A percentile compares a stretch with the other conserved stretches of the same genome.
phyloP scores from a whole-genome alignment of 64 coral and sea anemone species.

The Actinia equina region DNA sequence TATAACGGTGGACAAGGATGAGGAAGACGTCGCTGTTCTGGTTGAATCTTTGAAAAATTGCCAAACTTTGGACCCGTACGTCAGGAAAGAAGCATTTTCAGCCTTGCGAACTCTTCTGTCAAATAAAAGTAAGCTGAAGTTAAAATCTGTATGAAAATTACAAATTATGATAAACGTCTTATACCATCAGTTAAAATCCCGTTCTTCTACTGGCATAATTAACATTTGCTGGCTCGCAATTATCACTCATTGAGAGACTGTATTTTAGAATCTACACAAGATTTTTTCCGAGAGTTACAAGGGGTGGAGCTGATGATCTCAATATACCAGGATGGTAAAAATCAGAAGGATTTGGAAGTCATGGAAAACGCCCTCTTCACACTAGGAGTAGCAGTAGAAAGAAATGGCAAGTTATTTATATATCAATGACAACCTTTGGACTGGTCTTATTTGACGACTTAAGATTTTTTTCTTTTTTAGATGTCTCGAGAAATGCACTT shows the following conservation, averaged over 20 bases:
- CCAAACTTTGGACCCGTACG: not conserved
- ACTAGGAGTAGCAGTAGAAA: conserved; percentile 6
- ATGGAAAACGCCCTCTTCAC: conserved; percentile 15
- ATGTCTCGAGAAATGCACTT: not conserved
- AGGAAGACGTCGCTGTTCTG: not conserved
- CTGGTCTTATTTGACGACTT: too few relatives aligned
- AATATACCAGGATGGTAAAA: not conserved
- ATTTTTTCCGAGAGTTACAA: conserved; percentile 12
- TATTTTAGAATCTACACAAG: not conserved
- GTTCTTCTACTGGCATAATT: too few relatives aligned
- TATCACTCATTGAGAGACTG: not conserved
- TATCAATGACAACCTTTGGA: not conserved
- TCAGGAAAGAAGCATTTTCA: not conserved
- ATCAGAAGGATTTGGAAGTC: not conserved
- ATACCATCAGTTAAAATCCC: too few relatives aligned
- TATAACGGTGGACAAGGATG: not conserved
- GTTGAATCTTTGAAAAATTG: not conserved
- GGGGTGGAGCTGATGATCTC: conserved; percentile 6
- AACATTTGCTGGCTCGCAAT: too few relatives aligned
- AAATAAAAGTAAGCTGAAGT: conserved; percentile 2
- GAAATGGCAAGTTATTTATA: not conserved
- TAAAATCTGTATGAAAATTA: not conserved
- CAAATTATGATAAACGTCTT: too few relatives aligned
- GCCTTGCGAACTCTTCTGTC: not conserved
- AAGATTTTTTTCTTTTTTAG: not conserved